Evolutionary conservation across 2,888 invertebrate genomes (phyloP).

Genomic region (Leptopilina syphax): DNA sequence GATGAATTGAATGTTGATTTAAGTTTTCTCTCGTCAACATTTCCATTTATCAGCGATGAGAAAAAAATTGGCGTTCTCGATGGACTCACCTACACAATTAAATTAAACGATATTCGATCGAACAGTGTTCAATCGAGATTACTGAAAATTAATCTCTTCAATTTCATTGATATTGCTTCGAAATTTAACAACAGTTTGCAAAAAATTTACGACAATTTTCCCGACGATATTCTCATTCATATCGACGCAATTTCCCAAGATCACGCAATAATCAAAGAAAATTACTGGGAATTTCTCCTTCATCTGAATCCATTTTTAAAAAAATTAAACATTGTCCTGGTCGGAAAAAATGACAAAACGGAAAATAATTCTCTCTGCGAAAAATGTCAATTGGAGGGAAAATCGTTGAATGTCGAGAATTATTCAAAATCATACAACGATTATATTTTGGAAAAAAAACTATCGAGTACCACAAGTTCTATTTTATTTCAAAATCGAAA

Average conservation of each 20-base stretch:
- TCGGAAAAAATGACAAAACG: too few species aligned
- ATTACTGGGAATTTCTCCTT: neutral
- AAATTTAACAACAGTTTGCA: neutral
- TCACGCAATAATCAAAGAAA: neutral
- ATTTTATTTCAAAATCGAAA: neutral
- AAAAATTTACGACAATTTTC: neutral
- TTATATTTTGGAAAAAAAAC: neutral
- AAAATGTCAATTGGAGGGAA: neutral
- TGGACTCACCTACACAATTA: too few species aligned
- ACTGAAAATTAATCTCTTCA: neutral
- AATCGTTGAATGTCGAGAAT: neutral
- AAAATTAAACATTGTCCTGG: neutral
- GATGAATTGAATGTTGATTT: too few species aligned
- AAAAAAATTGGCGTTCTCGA: too few species aligned
- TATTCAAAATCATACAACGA: neutral
- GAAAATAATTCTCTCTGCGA: neutral
- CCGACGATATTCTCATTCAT: neutral
- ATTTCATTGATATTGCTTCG: neutral
- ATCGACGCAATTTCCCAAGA: neutral
- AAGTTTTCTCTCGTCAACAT: too few species aligned
- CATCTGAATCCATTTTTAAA: neutral
- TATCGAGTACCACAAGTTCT: neutral
- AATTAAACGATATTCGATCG: too few species aligned
- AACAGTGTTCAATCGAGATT: too few species aligned
- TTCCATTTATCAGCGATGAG: neutral